Percentiles rank a stretch among this genome's conserved stretches.
Evolutionary conservation across 2,888 invertebrate species (phyloP).

Genomic region (Lissocephala sabroskyi): DNA sequence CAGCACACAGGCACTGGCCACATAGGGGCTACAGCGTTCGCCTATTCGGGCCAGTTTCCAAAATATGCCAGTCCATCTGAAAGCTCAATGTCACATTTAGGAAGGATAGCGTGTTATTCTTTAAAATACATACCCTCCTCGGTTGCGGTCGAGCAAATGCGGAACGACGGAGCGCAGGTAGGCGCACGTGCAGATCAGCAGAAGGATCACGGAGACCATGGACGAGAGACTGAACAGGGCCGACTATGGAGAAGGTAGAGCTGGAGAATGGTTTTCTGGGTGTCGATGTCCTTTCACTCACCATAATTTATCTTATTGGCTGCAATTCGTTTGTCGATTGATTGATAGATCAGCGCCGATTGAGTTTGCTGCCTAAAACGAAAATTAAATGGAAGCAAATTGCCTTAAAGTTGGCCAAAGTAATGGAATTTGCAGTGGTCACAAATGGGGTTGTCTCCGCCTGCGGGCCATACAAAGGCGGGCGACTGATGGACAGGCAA

Average conservation of each 20-base stretch:
- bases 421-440: constrained; percentile 51
- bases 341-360: neutral
- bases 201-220: constrained; percentile 7
- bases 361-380: constrained; percentile 35
- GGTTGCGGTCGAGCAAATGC: constrained; percentile 5
- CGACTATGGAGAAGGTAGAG: neutral
- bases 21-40: constrained; percentile 12
- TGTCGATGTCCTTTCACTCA: no score
- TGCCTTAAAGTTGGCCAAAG: constrained; percentile 39
- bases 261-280: no score
- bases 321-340: no score
- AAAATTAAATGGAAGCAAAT: constrained; percentile 43
- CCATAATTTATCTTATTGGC: no score
- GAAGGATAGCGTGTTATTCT: neutral
- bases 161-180: constrained; percentile 12
- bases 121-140: constrained; percentile 7
- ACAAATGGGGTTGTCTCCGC: constrained; percentile 26
- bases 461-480: constrained; percentile 18
- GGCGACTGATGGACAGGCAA: constrained; percentile 9
- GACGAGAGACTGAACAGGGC: constrained; percentile 7
- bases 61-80: constrained; percentile 12
- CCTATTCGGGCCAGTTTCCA: constrained; percentile 18
- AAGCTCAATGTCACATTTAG: no score
- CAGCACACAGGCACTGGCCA: constrained; percentile 11
- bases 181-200: constrained; percentile 14